A percentile compares a stretch with the other conserved stretches of the same genome.
phyloP scores from a whole-genome alignment of 2,113 vertebrate species.

The Octodon degus region DNA sequence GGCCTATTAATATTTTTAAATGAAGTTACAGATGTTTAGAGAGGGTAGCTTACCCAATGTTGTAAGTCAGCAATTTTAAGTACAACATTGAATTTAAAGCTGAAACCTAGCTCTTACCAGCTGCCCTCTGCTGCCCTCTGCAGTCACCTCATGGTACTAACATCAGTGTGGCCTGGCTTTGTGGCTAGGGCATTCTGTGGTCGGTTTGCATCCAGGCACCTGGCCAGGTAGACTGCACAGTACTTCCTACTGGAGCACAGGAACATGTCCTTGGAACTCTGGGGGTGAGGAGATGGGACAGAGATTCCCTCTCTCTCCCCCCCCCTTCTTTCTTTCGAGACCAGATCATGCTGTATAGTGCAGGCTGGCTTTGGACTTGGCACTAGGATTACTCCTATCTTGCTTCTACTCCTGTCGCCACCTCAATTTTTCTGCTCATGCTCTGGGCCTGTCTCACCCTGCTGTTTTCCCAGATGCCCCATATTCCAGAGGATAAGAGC shows the following conservation, averaged over 20 bases:
- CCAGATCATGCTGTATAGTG: not conserved
- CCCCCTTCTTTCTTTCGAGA: not conserved
- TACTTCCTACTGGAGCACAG: not conserved
- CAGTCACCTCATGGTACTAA: not conserved
- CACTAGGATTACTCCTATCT: not conserved
- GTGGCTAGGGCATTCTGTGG: not conserved
- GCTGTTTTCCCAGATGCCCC: not conserved
- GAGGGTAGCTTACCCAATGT: not conserved
- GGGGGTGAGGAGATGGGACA: not conserved
- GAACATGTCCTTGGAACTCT: not conserved
- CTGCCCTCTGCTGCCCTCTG: constrained; percentile 19
- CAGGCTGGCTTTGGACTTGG: not conserved
- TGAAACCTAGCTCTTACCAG: not conserved
- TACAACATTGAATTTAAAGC: not conserved
- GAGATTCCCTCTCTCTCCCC: not conserved
- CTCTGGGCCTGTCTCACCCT: not conserved
- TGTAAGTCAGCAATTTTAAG: not conserved
- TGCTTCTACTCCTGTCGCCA: not conserved
- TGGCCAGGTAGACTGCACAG: not conserved
- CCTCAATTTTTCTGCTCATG: not conserved
- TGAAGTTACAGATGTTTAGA: not conserved
- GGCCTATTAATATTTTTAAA: not conserved
- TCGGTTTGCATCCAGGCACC: not conserved
- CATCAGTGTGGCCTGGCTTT: not conserved
- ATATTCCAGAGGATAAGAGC: not conserved